Base-by-base conservation (phyloP, 2,797 vertebrate genomes). In the Enteromius unitaeniatus region DNA sequence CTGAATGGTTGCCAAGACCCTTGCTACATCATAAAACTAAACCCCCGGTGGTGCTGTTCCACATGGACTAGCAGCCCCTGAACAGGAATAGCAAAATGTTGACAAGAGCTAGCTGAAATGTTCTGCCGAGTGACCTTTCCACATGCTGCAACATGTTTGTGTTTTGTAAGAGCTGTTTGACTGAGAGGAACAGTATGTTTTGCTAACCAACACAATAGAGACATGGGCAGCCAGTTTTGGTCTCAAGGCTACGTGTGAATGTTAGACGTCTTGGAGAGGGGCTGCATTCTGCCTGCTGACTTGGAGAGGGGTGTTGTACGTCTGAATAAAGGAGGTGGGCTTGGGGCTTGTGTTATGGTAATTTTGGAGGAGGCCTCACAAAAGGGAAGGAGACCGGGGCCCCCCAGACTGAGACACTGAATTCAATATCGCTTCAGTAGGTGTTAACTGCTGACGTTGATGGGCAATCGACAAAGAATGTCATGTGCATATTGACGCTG, bases 331-430 rank as follows among this genome's bases (percentile, higher is more conserved):
- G 53, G 78, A 82, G 81, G 69, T 78, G 65, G 86, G 45, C 51
- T 84, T 31, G 4, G n/a, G 60, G 40, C 79, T 81, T 87, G 74
- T 88, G 82, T 86, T 84, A 89, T 87, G 88, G 82, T 87, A 84
- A 87, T 86, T 86, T 13, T 80, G 76, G 58, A 65, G 55, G 70
- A 85, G 82, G 79, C 64, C 19, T 78, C 49, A 83, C 82, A 83
- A 83, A 81, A 70, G 80, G 78, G n/a, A 69, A 75, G 70, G 75
- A 78, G 76, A 79, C 64, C 60, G 37, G 82, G 83, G 77, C 81
- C 80, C 74, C 53, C 31, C 45, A n/a, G 78, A 79, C 70, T 31
- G 81, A 78, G 72, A 65, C 31, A 78, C 85, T 83, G 82, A 83
- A 81, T 85, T 65, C 45, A 79, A 40, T 85, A 65, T 67, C 45